phyloP scores from a whole-genome alignment of 1,140 invertebrate species.

The Trachelipus rathkii region DNA sequence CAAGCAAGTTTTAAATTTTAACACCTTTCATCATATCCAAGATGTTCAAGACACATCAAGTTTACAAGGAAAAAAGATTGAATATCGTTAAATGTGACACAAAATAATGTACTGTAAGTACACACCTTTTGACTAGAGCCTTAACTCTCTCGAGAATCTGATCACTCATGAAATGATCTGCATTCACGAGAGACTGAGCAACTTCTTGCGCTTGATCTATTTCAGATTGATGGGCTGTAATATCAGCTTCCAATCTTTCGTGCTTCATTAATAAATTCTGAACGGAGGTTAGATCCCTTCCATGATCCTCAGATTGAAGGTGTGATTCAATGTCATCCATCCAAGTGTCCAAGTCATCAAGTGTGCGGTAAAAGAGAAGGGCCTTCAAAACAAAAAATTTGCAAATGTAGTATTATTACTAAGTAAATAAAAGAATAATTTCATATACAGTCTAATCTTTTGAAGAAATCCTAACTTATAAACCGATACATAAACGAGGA shows the following conservation, averaged over 20 bases:
- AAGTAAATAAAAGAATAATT: too few relatives aligned
- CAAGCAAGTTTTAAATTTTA: not conserved
- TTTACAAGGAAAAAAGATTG: not conserved
- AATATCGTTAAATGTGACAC: not conserved
- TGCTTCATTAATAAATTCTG: slow-evolving; percentile 76
- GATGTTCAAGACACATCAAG: too few relatives aligned
- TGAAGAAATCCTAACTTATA: too few relatives aligned
- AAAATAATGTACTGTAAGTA: too few relatives aligned
- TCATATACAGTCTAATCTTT: too few relatives aligned
- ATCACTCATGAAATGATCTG: slow-evolving; percentile 76
- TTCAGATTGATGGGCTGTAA: slow-evolving; percentile 61
- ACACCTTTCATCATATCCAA: not conserved
- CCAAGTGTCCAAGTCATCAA: slow-evolving; percentile 87
- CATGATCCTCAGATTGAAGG: slow-evolving; percentile 75
- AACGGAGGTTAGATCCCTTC: slow-evolving; percentile 72
- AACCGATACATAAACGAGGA: too few relatives aligned
- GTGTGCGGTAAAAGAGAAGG: slow-evolving; percentile 71
- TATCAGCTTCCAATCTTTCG: slow-evolving; percentile 73
- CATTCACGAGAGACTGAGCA: slow-evolving; percentile 66
- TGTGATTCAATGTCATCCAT: slow-evolving; percentile 81
- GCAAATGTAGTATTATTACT: too few relatives aligned
- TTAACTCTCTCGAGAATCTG: slow-evolving; percentile 71
- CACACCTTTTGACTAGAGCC: slow-evolving; percentile 61
- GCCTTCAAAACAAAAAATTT: slow-evolving; percentile 55
- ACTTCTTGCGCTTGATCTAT: slow-evolving; percentile 59